These are phyloP conservation scores for Copidosoma floridanum DNA, from an alignment of 1,140 invertebrate species.

Conservation along the genomic window DNA sequence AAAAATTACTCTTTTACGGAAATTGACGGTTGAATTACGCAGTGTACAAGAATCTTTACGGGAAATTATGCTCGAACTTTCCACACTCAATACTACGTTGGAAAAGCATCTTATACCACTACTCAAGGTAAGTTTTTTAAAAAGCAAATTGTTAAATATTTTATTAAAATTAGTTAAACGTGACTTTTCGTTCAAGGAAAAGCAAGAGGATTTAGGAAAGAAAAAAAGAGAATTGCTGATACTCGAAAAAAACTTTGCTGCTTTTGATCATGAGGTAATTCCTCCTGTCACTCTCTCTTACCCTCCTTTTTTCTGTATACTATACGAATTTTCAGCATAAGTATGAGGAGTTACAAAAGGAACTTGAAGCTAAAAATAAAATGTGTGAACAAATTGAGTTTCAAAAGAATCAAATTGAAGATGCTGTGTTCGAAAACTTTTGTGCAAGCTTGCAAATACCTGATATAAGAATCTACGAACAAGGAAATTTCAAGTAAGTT, in stretches of 20 bases:
- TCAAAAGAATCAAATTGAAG: slow-evolving; percentile 89
- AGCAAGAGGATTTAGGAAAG: slow-evolving; percentile 4
- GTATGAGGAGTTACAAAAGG: slow-evolving; percentile 49
- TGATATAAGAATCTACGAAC: slow-evolving; percentile 95
- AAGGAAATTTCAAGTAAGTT: slow-evolving; percentile 75
- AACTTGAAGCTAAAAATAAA: slow-evolving; percentile 58
- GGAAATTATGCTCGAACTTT: neutral
- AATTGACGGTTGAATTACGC: neutral
- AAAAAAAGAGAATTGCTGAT: neutral
- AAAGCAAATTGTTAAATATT: neutral
- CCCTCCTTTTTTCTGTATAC: slow-evolving; percentile 1
- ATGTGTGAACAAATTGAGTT: slow-evolving; percentile 84
- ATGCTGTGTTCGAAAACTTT: slow-evolving; percentile 88
- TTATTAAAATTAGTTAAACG: neutral
- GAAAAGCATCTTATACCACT: neutral
- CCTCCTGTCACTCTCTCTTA: neutral
- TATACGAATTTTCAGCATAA: slow-evolving; percentile 12
- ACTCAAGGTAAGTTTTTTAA: neutral
- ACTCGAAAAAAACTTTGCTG: neutral
- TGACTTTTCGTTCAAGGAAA: no score
- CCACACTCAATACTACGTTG: neutral
- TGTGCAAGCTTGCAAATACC: slow-evolving; percentile 84
- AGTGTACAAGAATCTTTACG: neutral
- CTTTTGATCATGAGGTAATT: neutral
- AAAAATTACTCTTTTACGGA: neutral